A percentile compares a stretch with the other conserved stretches of the same genome.
Evolutionary conservation across 2,888 invertebrate species (phyloP).

Genomic region (Flexamia atlantica): DNA sequence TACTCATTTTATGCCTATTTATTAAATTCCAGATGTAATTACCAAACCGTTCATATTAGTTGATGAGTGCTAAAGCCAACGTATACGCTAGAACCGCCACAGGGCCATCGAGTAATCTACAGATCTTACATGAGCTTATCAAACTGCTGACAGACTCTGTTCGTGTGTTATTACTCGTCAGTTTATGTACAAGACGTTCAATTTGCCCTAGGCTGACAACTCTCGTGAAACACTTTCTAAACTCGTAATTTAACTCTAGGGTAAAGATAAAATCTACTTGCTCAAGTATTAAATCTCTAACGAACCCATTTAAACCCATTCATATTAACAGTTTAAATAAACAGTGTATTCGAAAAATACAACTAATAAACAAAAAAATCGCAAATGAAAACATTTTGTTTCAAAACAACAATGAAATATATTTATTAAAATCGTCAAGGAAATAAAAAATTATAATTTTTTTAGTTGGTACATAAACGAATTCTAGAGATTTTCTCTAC

Average conservation of each 20-base stretch:
- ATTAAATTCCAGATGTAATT: background rate
- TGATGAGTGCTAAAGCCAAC: background rate
- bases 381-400: too few species aligned
- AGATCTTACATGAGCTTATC: background rate
- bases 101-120: background rate
- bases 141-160: constrained; percentile 18
- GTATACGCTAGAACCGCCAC: background rate
- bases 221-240: background rate
- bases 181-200: background rate
- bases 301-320: too few species aligned
- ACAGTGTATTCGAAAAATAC: too few species aligned
- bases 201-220: background rate
- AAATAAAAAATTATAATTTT: too few species aligned
- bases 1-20: too few species aligned
- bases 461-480: too few species aligned
- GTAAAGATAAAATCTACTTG: too few species aligned
- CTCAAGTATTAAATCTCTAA: background rate
- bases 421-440: too few species aligned
- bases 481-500: too few species aligned
- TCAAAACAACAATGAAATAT: too few species aligned
- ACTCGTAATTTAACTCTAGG: background rate
- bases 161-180: constrained; percentile 4
- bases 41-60: background rate
- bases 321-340: too few species aligned
- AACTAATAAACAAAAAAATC: too few species aligned